Evolutionary conservation across 2,113 vertebrate species (phyloP).

Genomic region (Anguilla japonica): DNA sequence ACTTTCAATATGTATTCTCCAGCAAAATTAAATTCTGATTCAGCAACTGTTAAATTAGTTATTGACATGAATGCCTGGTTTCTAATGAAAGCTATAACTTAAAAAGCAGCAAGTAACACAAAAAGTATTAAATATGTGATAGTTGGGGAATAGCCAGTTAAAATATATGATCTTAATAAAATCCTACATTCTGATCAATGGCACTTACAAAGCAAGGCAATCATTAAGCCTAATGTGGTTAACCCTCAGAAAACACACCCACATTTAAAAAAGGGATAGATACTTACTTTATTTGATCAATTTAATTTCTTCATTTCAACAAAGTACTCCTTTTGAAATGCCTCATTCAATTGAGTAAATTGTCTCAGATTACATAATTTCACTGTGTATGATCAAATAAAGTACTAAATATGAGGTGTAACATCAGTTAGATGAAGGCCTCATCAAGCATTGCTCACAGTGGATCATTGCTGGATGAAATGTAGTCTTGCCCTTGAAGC

Average conservation of each 20-base stretch:
- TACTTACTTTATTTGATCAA: neutral
- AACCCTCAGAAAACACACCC: neutral
- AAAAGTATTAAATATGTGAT: neutral
- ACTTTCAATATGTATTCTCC: neutral
- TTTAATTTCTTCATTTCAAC: neutral
- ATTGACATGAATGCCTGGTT: conserved; percentile 15
- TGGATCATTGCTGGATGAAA: too few species aligned
- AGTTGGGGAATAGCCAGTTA: neutral
- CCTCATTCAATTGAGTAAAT: too few species aligned
- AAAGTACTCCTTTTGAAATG: neutral
- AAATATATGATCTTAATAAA: conserved; percentile 19
- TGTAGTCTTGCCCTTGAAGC: too few species aligned
- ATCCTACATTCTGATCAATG: conserved; percentile 2
- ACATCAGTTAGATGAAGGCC: too few species aligned
- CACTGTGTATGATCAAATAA: neutral
- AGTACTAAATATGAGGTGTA: too few species aligned
- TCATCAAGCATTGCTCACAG: too few species aligned
- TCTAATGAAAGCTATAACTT: conserved; percentile 26
- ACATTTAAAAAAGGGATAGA: neutral
- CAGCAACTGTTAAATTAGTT: conserved; percentile 10
- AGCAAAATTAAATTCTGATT: conserved; percentile 1
- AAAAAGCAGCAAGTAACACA: conserved; percentile 1
- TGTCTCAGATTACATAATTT: neutral
- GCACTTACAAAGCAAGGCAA: neutral
- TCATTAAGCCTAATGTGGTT: conserved; percentile 1